These are phyloP conservation scores for Semaprochilodus insignis DNA, from an alignment of 2,797 vertebrate genomes.

Conservation along the genomic window DNA sequence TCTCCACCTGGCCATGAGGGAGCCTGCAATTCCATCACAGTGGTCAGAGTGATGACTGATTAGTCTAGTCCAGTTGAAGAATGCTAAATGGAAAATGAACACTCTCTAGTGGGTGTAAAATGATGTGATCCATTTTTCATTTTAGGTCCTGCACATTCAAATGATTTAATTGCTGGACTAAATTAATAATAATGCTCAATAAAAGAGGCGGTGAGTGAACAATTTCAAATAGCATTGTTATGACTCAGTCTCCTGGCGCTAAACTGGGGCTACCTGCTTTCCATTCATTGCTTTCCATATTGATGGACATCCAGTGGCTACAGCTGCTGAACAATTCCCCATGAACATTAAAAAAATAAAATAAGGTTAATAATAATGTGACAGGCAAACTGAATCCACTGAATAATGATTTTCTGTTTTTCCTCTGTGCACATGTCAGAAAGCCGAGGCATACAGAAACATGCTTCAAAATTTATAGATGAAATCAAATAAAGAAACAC, in stretches of 20 bases:
- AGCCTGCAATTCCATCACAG: conserved; percentile 1
- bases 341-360: neutral
- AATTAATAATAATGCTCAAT: conserved; percentile 68
- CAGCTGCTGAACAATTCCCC: neutral
- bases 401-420: conserved; percentile 38
- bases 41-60: conserved; percentile 15
- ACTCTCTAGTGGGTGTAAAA: conserved; percentile 58
- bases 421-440: conserved; percentile 11
- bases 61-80: conserved; percentile 27
- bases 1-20: conserved; percentile 22
- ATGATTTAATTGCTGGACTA: conserved; percentile 55
- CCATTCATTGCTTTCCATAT: neutral
- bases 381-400: conserved; percentile 29
- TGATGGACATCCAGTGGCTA: neutral
- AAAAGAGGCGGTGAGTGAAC: conserved; percentile 36
- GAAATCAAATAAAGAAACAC: conserved; percentile 47
- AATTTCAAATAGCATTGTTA: conserved; percentile 2
- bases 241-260: conserved; percentile 44
- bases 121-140: conserved; percentile 60
- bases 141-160: conserved; percentile 54
- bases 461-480: conserved; percentile 32
- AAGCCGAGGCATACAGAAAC: conserved; percentile 8
- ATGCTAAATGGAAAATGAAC: conserved; percentile 68
- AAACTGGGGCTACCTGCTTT: too few species aligned
- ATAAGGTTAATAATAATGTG: neutral